Evolutionary conservation across 2,113 vertebrate genomes (phyloP).

Genomic region (Sprattus sprattus): DNA sequence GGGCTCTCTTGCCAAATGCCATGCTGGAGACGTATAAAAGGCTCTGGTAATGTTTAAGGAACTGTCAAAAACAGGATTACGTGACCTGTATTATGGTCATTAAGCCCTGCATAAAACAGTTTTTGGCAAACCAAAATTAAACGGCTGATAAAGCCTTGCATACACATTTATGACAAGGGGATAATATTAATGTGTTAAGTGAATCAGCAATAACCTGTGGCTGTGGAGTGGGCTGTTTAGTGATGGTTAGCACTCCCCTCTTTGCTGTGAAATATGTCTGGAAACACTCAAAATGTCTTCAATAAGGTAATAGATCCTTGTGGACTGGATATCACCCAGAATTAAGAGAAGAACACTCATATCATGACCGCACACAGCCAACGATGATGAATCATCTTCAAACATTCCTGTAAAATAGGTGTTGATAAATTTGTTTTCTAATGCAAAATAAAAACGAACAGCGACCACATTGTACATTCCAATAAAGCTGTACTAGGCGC

Average conservation of each 20-base stretch:
- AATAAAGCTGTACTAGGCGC: too few species aligned
- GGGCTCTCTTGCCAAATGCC: slow-evolving; percentile 51
- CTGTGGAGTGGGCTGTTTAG: slow-evolving; percentile 19
- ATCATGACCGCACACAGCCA: neutral
- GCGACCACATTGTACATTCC: neutral
- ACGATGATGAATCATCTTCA: neutral
- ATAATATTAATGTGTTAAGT: slow-evolving; percentile 53
- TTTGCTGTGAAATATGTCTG: neutral
- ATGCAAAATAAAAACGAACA: neutral
- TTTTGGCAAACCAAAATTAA: slow-evolving; percentile 64
- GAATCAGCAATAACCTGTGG: slow-evolving; percentile 51
- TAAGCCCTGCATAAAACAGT: slow-evolving; percentile 57
- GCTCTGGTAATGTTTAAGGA: slow-evolving; percentile 57
- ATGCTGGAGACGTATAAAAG: slow-evolving; percentile 52
- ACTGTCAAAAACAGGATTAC: slow-evolving; percentile 60
- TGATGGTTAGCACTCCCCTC: slow-evolving; percentile 51
- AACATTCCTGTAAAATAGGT: neutral
- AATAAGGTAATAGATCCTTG: neutral
- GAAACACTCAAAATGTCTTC: neutral
- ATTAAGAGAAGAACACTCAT: slow-evolving; percentile 7
- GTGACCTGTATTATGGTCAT: slow-evolving; percentile 52
- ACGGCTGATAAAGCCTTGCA: slow-evolving; percentile 54
- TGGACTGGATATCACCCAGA: neutral
- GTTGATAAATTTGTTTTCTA: neutral
- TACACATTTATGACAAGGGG: slow-evolving; percentile 49